Conservation (phyloP, 64 coral and sea anemone species). For the Montipora capricornis region DNA sequence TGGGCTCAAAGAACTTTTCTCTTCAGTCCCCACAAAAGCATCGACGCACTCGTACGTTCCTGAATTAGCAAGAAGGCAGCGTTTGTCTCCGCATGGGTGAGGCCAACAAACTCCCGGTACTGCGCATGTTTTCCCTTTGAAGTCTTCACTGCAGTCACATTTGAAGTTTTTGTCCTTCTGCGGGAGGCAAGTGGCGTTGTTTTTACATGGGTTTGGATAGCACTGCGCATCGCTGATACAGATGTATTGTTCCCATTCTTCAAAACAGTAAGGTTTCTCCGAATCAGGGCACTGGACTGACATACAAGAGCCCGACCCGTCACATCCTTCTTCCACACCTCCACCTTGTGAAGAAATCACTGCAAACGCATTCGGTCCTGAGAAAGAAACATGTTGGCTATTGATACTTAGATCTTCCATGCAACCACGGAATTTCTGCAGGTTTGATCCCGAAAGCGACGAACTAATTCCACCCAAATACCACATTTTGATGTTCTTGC, state of each 20-base stretch:
- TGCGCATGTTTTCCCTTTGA: slow-evolving; percentile 66
- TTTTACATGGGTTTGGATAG: slow-evolving; percentile 68
- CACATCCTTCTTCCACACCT: slow-evolving; percentile 61
- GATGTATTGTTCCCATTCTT: slow-evolving; percentile 78
- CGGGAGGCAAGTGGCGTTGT: slow-evolving; percentile 75
- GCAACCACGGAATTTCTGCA: slow-evolving; percentile 71
- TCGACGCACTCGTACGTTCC: slow-evolving; percentile 27
- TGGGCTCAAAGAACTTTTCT: slow-evolving; percentile 49
- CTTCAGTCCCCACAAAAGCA: too few relatives aligned
- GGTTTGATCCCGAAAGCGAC: neutral
- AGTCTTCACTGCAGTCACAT: slow-evolving; percentile 69
- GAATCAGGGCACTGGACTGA: slow-evolving; percentile 58
- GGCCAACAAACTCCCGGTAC: slow-evolving; percentile 48
- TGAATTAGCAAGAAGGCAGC: slow-evolving; percentile 23
- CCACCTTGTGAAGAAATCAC: slow-evolving; percentile 58
- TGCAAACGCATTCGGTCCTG: slow-evolving; percentile 78
- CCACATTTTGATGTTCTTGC: slow-evolving; percentile 65
- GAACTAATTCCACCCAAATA: slow-evolving; percentile 55
- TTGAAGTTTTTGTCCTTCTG: slow-evolving; percentile 61
- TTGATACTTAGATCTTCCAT: slow-evolving; percentile 84
- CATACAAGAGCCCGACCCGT: slow-evolving; percentile 20
- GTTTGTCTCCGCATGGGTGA: slow-evolving; percentile 36
- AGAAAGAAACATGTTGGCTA: slow-evolving; percentile 72
- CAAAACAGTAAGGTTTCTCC: slow-evolving; percentile 73
- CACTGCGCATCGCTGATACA: slow-evolving; percentile 83